phyloP scores from a whole-genome alignment of 1,140 invertebrate genomes.

The Trichomalopsis sarcophagae region DNA sequence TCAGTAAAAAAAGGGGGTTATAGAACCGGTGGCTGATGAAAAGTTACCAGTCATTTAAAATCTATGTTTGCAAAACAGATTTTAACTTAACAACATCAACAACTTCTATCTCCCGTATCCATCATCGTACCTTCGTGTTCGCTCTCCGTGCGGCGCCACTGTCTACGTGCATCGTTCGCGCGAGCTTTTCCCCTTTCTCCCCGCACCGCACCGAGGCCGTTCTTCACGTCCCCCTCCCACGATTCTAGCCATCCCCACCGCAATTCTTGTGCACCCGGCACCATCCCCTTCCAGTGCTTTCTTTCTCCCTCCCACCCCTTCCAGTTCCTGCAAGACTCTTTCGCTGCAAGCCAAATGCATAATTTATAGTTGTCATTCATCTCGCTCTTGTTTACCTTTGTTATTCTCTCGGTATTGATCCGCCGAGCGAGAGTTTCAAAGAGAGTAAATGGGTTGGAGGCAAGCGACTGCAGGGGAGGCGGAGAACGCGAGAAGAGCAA shows the following conservation, averaged over 20 bases:
- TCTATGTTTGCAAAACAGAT: too few relatives aligned
- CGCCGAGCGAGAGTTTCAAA: constrained; percentile 65
- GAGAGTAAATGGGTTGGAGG: constrained; percentile 69
- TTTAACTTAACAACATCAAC: too few relatives aligned
- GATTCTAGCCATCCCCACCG: neutral
- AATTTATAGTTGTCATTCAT: constrained; percentile 70
- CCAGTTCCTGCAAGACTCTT: constrained; percentile 30
- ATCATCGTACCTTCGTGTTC: neutral
- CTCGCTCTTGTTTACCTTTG: constrained; percentile 67
- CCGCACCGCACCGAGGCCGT: neutral
- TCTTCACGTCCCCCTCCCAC: constrained; percentile 8
- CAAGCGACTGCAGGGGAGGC: constrained; percentile 49
- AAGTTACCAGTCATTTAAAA: too few relatives aligned
- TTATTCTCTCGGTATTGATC: constrained; percentile 71
- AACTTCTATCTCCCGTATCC: neutral
- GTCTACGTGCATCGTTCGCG: neutral
- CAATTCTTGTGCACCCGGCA: neutral
- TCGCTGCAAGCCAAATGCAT: constrained; percentile 62
- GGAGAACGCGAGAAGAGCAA: constrained; percentile 44
- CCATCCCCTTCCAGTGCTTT: neutral
- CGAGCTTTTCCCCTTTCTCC: neutral
- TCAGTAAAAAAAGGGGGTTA: too few relatives aligned
- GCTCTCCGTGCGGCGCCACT: neutral
- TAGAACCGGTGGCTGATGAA: too few relatives aligned
- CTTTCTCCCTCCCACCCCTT: neutral